Percentiles rank a stretch among this genome's conserved stretches.
Conservation (phyloP, 2,888 invertebrate species). For the Yponomeuta cagnagella region DNA sequence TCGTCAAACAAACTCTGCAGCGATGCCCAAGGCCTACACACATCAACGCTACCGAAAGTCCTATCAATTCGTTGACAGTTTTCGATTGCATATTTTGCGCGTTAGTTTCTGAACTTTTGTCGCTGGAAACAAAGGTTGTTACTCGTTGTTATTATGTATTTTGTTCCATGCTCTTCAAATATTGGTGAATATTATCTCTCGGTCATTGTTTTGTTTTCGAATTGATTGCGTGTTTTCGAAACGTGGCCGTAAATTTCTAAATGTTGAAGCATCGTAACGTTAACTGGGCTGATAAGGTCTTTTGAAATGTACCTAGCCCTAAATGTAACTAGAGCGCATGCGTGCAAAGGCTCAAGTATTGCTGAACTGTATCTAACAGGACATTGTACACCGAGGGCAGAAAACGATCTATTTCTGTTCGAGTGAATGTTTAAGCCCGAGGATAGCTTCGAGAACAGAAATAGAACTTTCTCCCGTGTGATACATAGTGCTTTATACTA, state of each 20-base stretch:
- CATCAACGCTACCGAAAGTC: constrained; percentile 32
- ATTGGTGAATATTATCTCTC: background rate
- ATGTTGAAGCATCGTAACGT: background rate
- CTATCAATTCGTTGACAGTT: constrained; percentile 37
- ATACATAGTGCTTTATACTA: too few relatives aligned
- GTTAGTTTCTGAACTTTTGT: constrained; percentile 23
- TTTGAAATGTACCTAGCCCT: too few relatives aligned
- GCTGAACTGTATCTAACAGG: too few relatives aligned
- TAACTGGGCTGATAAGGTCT: background rate
- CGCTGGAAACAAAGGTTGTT: background rate
- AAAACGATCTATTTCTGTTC: too few relatives aligned
- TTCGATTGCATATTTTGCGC: constrained; percentile 29
- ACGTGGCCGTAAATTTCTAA: background rate
- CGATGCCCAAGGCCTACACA: constrained; percentile 40
- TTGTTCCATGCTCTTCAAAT: background rate
- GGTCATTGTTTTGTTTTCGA: background rate
- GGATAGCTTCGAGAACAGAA: too few relatives aligned
- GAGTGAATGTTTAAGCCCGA: too few relatives aligned
- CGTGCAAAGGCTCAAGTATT: too few relatives aligned
- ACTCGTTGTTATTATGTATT: background rate
- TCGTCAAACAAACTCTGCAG: constrained; percentile 34
- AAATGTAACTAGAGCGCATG: too few relatives aligned
- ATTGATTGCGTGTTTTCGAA: background rate
- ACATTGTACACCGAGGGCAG: too few relatives aligned
- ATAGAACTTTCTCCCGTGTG: too few relatives aligned